Percentiles rank a stretch among this genome's conserved stretches.
Conservation (phyloP, 2,113 vertebrate genomes). For the Acrocephalus arundinaceus region DNA sequence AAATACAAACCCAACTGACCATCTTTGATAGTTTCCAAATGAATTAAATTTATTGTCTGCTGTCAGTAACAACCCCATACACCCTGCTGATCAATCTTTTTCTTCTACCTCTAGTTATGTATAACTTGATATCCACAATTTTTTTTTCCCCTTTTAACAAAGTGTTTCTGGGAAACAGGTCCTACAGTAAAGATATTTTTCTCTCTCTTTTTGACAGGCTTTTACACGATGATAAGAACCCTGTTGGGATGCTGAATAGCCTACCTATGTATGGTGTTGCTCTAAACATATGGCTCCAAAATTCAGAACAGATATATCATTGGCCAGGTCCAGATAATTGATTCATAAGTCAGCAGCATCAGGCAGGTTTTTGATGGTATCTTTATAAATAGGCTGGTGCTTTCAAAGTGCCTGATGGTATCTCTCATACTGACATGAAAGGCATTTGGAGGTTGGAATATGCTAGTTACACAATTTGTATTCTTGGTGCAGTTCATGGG, state of each 20-base stretch:
- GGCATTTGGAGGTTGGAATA: conserved; percentile 77
- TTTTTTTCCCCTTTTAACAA: background rate
- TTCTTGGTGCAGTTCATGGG: background rate
- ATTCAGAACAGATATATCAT: conserved; percentile 75
- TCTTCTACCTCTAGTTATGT: background rate
- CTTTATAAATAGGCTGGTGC: conserved; percentile 76
- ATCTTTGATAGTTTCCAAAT: background rate
- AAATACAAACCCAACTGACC: background rate
- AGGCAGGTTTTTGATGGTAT: conserved; percentile 79
- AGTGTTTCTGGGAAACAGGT: conserved; percentile 26
- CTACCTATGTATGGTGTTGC: conserved; percentile 60
- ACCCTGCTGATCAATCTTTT: background rate
- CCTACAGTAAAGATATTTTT: conserved; percentile 28
- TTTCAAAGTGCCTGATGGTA: conserved; percentile 75
- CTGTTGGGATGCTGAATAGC: conserved; percentile 69
- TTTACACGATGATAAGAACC: conserved; percentile 69
- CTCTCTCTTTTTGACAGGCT: conserved; percentile 56
- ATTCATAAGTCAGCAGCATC: conserved; percentile 80
- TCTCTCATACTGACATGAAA: conserved; percentile 77
- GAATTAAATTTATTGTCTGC: background rate
- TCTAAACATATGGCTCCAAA: conserved; percentile 74
- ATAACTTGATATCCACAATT: background rate
- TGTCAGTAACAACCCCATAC: background rate
- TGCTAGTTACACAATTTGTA: conserved; percentile 1
- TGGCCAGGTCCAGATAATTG: conserved; percentile 75